Evolutionary conservation across 1,140 invertebrate genomes (phyloP).

Genomic region (Neodiprion pinetum): DNA sequence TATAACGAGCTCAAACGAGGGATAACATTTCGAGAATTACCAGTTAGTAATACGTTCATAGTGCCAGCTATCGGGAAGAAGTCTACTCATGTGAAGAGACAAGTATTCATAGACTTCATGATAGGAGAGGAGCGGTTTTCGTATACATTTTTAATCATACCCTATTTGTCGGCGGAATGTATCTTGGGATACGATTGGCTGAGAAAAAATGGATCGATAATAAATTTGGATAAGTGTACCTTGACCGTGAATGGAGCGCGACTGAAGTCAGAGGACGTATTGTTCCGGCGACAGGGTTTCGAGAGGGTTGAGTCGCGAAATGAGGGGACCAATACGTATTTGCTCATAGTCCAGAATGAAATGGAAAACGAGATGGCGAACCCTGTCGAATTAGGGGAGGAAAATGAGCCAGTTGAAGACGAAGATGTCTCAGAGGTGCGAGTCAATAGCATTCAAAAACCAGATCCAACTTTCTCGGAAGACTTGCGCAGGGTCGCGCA

Average conservation of each 20-base stretch:
- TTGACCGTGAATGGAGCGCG: neutral
- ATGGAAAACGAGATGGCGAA: constrained; percentile 15
- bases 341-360: constrained; percentile 16
- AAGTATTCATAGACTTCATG: constrained; percentile 23
- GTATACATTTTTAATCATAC: constrained; percentile 26
- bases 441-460: neutral
- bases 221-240: constrained; percentile 22
- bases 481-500: neutral
- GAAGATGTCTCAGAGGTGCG: neutral
- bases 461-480: neutral
- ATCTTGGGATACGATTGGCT: constrained; percentile 33
- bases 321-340: constrained; percentile 20
- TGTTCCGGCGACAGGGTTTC: constrained; percentile 15
- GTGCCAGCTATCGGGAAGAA: constrained; percentile 27
- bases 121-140: constrained; percentile 14
- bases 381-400: neutral
- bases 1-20: constrained; percentile 21
- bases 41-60: constrained; percentile 25
- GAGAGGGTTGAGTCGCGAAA: constrained; percentile 1
- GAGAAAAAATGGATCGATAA: constrained; percentile 16
- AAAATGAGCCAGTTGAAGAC: neutral
- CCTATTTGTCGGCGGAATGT: constrained; percentile 20
- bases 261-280: neutral
- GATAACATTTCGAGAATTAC: constrained; percentile 18
- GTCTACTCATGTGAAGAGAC: constrained; percentile 26